Evolutionary conservation across 2,113 vertebrate species (phyloP).

Genomic region (Elephantulus edwardii): DNA sequence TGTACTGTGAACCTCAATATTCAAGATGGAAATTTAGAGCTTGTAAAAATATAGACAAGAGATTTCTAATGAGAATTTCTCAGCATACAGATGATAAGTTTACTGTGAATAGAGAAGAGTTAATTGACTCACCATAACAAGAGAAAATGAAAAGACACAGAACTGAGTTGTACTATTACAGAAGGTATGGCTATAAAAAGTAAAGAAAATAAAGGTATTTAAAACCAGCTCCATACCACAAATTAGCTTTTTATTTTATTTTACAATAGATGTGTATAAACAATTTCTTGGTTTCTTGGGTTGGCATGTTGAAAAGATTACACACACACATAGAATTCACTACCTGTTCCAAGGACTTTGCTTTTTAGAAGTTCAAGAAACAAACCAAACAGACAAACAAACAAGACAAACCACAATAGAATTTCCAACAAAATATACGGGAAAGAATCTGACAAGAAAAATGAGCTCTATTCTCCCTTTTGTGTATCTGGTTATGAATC

Average conservation of each 20-base stretch:
- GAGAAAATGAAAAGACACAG: not conserved
- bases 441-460: not conserved
- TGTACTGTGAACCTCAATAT: not conserved
- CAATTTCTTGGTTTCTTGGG: not conserved
- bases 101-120: not conserved
- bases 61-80: not conserved
- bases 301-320: not conserved
- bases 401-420: not conserved
- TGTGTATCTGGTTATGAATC: not conserved
- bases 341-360: not conserved
- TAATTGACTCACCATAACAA: accelerated
- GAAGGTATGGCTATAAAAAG: not conserved
- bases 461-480: not conserved
- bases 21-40: not conserved
- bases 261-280: not conserved
- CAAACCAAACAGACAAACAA: too few relatives aligned
- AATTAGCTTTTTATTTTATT: not conserved
- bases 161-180: not conserved
- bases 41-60: not conserved
- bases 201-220: not conserved
- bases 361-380: not conserved
- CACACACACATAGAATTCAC: not conserved
- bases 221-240: not conserved
- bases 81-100: not conserved
- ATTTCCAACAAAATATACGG: not conserved